Conservation (phyloP, 2,888 invertebrate species). For the Panorpa germanica region DNA sequence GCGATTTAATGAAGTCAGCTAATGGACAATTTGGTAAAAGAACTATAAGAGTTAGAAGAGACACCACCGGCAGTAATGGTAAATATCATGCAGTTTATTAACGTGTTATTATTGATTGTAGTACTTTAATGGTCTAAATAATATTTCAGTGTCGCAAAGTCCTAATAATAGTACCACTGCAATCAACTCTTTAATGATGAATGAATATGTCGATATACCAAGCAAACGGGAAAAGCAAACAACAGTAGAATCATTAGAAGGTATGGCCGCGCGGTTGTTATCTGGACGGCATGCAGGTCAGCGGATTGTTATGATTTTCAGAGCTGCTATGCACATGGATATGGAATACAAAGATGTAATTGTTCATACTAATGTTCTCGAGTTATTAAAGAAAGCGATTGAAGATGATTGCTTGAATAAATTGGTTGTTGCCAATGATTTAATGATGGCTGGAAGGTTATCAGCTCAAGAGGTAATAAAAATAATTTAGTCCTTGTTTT, state of each 20-base stretch:
- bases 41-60: conserved; percentile 22
- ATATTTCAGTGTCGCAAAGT: conserved; percentile 15
- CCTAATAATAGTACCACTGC: conserved; percentile 12
- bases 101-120: conserved; percentile 3
- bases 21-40: conserved; percentile 22
- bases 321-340: conserved; percentile 33
- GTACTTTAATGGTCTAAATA: conserved; percentile 5
- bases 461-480: conserved; percentile 28
- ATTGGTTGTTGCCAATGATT: conserved; percentile 36
- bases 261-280: conserved; percentile 28
- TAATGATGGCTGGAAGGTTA: conserved; percentile 32
- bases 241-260: conserved; percentile 23
- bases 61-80: conserved; percentile 22
- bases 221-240: conserved; percentile 18
- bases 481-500: neutral
- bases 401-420: conserved; percentile 32
- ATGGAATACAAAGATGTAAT: conserved; percentile 33
- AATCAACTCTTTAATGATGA: too few relatives aligned
- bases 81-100: conserved; percentile 19
- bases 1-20: conserved; percentile 22
- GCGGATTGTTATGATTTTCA: conserved; percentile 32
- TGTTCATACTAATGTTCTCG: conserved; percentile 27
- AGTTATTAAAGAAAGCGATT: conserved; percentile 30
- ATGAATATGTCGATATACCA: conserved; percentile 9
- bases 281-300: conserved; percentile 31